phyloP scores from a whole-genome alignment of 2,797 vertebrate species.

The Fratercula arctica region DNA sequence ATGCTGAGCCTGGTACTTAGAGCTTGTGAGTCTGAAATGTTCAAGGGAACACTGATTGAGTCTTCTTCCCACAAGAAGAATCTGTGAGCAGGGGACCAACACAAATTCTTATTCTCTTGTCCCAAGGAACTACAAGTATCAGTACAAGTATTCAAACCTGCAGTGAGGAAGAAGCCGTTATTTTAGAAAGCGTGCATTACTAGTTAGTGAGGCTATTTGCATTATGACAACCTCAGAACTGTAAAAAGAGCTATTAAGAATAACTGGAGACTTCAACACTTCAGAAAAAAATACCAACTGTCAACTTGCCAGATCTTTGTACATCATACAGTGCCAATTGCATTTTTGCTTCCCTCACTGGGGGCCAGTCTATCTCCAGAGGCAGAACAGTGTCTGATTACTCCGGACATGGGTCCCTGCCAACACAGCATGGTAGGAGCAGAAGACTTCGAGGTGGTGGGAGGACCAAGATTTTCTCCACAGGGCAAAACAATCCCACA shows the following conservation, averaged over 20 bases:
- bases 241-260: neutral
- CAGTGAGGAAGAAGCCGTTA: neutral
- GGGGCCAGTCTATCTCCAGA: constrained; percentile 44
- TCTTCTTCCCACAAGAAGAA: neutral
- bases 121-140: neutral
- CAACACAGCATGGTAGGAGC: constrained; percentile 32
- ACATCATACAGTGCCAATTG: neutral
- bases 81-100: neutral
- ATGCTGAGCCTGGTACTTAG: neutral
- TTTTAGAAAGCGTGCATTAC: neutral
- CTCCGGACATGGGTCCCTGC: neutral
- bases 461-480: neutral
- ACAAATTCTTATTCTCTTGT: neutral
- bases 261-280: constrained; percentile 3
- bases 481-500: neutral
- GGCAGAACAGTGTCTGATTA: constrained; percentile 47
- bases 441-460: neutral
- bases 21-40: neutral
- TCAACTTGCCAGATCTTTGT: neutral
- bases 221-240: neutral
- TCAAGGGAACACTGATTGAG: neutral
- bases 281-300: neutral
- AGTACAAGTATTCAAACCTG: neutral
- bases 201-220: neutral
- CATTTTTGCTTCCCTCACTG: neutral